Evolutionary conservation across 2,113 vertebrate genomes (phyloP).

Genomic region (Anolis sagrei): DNA sequence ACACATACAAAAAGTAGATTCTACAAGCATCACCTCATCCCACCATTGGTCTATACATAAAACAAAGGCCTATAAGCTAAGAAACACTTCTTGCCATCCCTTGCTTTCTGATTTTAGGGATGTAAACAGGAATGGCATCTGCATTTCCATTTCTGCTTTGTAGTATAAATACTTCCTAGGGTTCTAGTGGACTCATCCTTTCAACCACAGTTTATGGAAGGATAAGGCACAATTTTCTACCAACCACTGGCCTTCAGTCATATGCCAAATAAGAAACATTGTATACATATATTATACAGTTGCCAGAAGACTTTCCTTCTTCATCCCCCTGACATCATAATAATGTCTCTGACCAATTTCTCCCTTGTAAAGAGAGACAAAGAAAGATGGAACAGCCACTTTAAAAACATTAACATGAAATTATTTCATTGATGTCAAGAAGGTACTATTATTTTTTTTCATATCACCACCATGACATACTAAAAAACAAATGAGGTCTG

Average conservation of each 20-base stretch:
- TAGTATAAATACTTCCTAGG: background rate
- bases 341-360: background rate
- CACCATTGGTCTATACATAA: background rate
- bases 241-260: background rate
- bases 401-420: slow-evolving; percentile 34
- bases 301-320: slow-evolving; percentile 17
- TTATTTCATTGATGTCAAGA: slow-evolving; percentile 3
- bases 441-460: slow-evolving; percentile 31
- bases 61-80: background rate
- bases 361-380: slow-evolving; percentile 12
- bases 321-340: background rate
- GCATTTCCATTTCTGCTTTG: slow-evolving; percentile 5
- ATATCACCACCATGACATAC: slow-evolving; percentile 48
- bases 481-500: background rate
- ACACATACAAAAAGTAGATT: background rate
- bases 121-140: slow-evolving; percentile 6
- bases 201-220: background rate
- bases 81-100: background rate
- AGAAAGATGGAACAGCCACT: slow-evolving; percentile 39
- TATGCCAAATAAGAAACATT: background rate
- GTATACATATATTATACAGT: background rate
- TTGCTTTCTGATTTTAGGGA: background rate
- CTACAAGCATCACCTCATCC: background rate
- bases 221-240: background rate
- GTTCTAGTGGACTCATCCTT: background rate